phyloP scores from a whole-genome alignment of 2,797 vertebrate species.

The Antennarius maculatus region DNA sequence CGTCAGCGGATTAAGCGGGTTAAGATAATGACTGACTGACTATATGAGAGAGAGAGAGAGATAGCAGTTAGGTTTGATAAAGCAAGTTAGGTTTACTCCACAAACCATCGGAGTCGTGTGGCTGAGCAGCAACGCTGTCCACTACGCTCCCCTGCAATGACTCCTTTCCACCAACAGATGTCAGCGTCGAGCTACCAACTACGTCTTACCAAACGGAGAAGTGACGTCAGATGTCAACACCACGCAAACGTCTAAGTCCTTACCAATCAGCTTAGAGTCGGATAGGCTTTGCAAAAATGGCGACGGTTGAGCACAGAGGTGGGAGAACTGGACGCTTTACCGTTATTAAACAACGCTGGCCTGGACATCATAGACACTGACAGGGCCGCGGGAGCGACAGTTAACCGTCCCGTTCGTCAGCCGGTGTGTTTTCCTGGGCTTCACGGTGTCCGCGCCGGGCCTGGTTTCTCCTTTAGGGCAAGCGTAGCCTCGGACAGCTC shows the following conservation, averaged over 20 bases:
- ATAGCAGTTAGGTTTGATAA: no score
- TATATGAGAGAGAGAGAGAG: no score
- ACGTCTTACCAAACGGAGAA: constrained; percentile 16
- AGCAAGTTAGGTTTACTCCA: no score
- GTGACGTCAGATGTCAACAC: constrained; percentile 77
- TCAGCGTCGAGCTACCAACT: constrained; percentile 23
- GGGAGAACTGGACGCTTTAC: constrained; percentile 54
- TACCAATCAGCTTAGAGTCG: constrained; percentile 71
- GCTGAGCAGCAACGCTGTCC: no score
- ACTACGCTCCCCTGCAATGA: background rate
- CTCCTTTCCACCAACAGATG: constrained; percentile 36
- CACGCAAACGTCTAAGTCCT: constrained; percentile 36
- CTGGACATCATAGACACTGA: constrained; percentile 34
- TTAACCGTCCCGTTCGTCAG: constrained; percentile 7
- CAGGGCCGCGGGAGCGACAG: constrained; percentile 12
- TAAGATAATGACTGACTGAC: no score
- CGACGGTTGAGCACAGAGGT: constrained; percentile 64
- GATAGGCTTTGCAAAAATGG: constrained; percentile 79
- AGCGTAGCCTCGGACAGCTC: constrained; percentile 47
- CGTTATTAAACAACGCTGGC: constrained; percentile 51
- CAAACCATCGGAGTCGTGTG: no score
- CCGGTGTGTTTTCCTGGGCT: background rate
- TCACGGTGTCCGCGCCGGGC: background rate
- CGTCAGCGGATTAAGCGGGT: no score
- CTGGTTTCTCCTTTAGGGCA: constrained; percentile 41